Base-by-base conservation (phyloP, 2,888 invertebrate species). In the Aspidapion aeneum region DNA sequence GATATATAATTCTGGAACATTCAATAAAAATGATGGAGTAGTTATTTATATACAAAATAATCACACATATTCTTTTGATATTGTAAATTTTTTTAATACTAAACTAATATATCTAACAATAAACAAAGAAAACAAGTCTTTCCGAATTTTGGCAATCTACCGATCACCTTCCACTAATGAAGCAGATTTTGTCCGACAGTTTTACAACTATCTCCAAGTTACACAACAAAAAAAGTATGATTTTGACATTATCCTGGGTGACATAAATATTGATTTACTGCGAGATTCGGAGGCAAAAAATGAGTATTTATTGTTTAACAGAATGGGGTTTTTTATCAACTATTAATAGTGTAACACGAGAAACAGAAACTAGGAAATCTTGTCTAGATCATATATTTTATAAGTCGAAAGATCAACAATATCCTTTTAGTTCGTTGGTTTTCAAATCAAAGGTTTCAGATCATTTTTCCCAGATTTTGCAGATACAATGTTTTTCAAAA, bases 1-100 rank as follows among this genome's bases (percentile, higher is more conserved):
- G n/a, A n/a, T n/a, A n/a, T n/a, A 52, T n/a, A 52, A 52, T 52
- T 52, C 54, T 5, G 54, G 54, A 5, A n/a, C n/a, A 5, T 52
- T 12, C 18, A 52, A 52, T 18, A 52, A 52, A 52, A 52, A 52
- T n/a, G 54, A 52, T n/a, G 54, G 54, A n/a, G 17, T n/a, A n/a
- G n/a, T n/a, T n/a, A n/a, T n/a, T n/a, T n/a, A n/a, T n/a, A n/a
- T n/a, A n/a, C n/a, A n/a, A 52, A n/a, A n/a, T 52, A 18, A 52
- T 5, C 54, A 52, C 54, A 12, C 7, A 12, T 52, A 12, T n/a
- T 17, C 54, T 12, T 52, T 52, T 52, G 9, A 52, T 17, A 52
- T n/a, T 7, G 54, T 17, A 12, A 5, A 5, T 5, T 52, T 52
- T 52, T 52, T 52, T 52, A 52, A 52, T n/a, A 52, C 17, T n/a